Conservation (phyloP, 2,797 vertebrate species). For the Morus bassanus region DNA sequence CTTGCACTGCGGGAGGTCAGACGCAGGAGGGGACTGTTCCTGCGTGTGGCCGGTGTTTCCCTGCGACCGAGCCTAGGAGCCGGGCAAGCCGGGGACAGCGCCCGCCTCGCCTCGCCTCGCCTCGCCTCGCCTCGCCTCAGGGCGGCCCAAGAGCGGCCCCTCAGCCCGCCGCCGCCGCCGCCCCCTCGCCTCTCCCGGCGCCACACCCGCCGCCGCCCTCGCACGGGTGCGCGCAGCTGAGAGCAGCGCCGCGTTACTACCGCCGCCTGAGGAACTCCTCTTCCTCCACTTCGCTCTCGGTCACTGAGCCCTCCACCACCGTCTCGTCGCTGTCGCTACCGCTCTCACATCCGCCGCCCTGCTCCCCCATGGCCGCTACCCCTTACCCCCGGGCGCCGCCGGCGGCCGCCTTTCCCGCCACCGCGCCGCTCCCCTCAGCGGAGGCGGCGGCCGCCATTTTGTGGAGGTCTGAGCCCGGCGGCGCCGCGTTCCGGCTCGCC, state of each 20-base stretch:
- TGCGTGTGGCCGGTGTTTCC: accelerated
- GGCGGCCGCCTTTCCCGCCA: neutral
- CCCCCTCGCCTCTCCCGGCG: neutral
- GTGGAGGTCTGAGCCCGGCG: accelerated
- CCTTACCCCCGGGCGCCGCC: too few species aligned
- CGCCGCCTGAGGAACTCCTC: slow-evolving; percentile 39
- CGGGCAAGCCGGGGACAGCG: neutral
- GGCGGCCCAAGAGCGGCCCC: neutral
- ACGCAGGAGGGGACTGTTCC: accelerated
- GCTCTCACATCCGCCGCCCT: neutral
- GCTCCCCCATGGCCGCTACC: neutral
- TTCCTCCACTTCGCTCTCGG: slow-evolving; percentile 65
- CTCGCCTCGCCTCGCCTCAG: too few species aligned
- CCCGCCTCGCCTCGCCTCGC: neutral
- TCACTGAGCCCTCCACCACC: slow-evolving; percentile 49
- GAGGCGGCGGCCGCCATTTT: neutral
- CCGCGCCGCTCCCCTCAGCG: accelerated
- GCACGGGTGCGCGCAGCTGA: too few species aligned
- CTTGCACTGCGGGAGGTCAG: too few species aligned
- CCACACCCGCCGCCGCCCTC: neutral
- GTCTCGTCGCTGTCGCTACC: slow-evolving; percentile 72
- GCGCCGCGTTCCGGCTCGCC: accelerated
- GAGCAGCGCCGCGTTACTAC: neutral
- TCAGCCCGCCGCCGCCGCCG: too few species aligned
- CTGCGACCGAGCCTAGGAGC: accelerated